Evolutionary conservation across 2,888 invertebrate genomes (phyloP).

Genomic region (Clitarchus hookeri): DNA sequence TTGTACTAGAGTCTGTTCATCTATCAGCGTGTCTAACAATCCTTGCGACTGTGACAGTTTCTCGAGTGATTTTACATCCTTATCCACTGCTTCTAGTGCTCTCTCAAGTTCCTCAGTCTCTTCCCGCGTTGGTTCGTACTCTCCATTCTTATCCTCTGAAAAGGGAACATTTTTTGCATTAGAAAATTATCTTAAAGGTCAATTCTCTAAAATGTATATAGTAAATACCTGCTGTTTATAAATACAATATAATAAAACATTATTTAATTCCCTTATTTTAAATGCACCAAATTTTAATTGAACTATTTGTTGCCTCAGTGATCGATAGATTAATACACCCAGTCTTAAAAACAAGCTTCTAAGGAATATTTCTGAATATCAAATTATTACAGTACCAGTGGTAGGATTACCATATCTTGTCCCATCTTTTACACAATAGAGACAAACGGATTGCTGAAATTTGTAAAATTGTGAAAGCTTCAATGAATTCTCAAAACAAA

Average conservation of each 20-base stretch:
- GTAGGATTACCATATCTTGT: too few species aligned
- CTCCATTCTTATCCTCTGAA: constrained; percentile 70
- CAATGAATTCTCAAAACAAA: too few species aligned
- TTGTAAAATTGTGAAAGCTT: too few species aligned
- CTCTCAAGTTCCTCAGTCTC: constrained; percentile 88
- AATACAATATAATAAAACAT: too few species aligned
- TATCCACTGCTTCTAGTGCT: constrained; percentile 78
- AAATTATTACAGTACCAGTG: neutral
- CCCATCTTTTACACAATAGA: too few species aligned
- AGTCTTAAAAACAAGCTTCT: constrained; percentile 28
- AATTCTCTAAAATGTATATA: too few species aligned
- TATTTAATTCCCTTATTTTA: too few species aligned
- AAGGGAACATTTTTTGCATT: constrained; percentile 35
- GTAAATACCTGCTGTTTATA: too few species aligned
- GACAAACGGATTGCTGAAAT: too few species aligned
- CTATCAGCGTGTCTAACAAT: constrained; percentile 62
- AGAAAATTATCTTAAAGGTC: too few species aligned
- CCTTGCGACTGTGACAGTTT: constrained; percentile 66
- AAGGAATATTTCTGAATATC: constrained; percentile 22
- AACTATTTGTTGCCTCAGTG: too few species aligned
- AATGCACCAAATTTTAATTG: too few species aligned
- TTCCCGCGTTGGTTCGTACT: constrained; percentile 72
- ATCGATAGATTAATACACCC: neutral
- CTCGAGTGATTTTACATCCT: constrained; percentile 71
- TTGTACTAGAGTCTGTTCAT: constrained; percentile 60